Evolutionary conservation across 2,113 vertebrate genomes (phyloP), one percentile per base, ranked within the genome.

Genomic region (Sus scrofa): DNA sequence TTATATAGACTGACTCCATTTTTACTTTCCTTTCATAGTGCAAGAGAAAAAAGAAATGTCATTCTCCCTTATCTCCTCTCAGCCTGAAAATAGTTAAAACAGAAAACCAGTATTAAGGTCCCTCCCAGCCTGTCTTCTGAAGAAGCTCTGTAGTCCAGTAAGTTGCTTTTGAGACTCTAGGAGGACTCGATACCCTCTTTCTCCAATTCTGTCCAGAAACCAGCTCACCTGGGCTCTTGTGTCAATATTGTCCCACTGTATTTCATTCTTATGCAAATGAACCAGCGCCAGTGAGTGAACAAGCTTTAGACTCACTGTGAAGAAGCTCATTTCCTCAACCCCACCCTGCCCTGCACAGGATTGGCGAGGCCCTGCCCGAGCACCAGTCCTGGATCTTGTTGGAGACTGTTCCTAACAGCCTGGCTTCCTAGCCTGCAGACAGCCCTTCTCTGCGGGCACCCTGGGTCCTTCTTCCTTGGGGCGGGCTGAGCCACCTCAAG

Each of bases 181-280:
- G n/a, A n/a, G n/a, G n/a, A n/a, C n/a, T n/a, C n/a, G n/a, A n/a
- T n/a, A n/a, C n/a, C n/a, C n/a, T 85, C 37, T 24, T 32, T 14
- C 52, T 68, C 37, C 22, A 60, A 15, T 30, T 83, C 30, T 20
- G 34, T 63, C 16, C 50, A 13, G 20, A 83, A 91, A 86, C n/a
- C 39, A 52, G 56, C 87, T 50, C 73, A 63, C 74, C 56, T 82
- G 7, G 34, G 32, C 1, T 5, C 14, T 39, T 50, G 12, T 18
- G 65, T 68, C 54, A 79, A 37, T 26, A 26, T 37, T 68, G 63
- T 89, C 63, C 37, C 52, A n/a, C 32, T 20, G 37, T 50, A 19
- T 58, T n/a, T 71, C 70, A 87, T 67, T 87, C 16, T 71, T 74
- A 79, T 44, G 63, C 77, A 93, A 79, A 93, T 60, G 70, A 73